Evolutionary conservation across 2,113 vertebrate genomes (phyloP).

Genomic region (Egretta garzetta): DNA sequence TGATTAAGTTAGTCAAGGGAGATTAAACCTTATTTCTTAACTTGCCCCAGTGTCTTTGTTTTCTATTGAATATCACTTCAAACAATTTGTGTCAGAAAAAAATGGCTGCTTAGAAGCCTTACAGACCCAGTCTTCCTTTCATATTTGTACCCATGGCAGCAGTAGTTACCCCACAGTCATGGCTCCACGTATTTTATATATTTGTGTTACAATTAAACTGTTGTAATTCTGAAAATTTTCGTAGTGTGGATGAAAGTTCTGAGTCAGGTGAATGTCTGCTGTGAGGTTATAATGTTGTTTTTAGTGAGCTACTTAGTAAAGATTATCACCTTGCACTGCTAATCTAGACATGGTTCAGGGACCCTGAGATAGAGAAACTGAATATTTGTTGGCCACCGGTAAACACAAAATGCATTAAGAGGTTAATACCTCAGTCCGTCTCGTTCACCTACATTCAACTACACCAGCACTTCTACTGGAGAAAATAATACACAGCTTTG

Average conservation of each 20-base stretch:
- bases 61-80: constrained; percentile 18
- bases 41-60: constrained; percentile 11
- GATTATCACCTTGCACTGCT: neutral
- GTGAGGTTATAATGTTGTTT: neutral
- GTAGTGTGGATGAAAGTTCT: neutral
- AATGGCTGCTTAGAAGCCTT: neutral
- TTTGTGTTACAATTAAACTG: neutral
- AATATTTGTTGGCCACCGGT: neutral
- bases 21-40: constrained; percentile 54
- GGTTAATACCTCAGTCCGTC: neutral
- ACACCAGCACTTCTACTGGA: neutral
- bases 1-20: constrained; percentile 54
- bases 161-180: neutral
- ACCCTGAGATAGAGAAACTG: neutral
- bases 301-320: neutral
- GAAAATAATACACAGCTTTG: neutral
- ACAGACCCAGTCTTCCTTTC: neutral
- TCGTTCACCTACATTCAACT: neutral
- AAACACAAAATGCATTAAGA: neutral
- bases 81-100: neutral
- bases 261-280: neutral
- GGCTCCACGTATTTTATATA: neutral
- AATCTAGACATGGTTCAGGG: neutral
- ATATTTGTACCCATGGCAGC: neutral
- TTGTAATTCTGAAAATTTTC: neutral